These are phyloP conservation scores for Condylura cristata DNA, from an alignment of 2,113 vertebrate genomes.

Conservation along the genomic window DNA sequence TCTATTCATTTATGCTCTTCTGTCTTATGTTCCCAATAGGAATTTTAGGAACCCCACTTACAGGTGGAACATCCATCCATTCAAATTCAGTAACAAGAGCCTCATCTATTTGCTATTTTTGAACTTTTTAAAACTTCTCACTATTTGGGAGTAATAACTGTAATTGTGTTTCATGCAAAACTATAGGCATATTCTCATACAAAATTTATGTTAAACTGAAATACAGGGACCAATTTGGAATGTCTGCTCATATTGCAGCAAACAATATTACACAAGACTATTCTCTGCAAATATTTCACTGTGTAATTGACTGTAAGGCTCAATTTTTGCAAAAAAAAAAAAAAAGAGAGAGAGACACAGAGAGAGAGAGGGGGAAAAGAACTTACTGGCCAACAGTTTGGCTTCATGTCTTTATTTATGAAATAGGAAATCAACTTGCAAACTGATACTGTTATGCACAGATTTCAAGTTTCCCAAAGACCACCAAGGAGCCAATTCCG, in stretches of 20 bases:
- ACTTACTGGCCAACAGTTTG: not conserved
- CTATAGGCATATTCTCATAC: not conserved
- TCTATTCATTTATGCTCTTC: no score
- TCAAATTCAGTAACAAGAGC: not conserved
- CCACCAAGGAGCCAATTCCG: no score
- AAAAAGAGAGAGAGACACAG: no score
- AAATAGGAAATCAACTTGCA: not conserved
- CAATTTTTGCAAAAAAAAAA: not conserved
- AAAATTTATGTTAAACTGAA: conserved; percentile 23
- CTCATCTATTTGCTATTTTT: not conserved
- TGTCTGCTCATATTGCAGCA: not conserved
- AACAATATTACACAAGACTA: not conserved
- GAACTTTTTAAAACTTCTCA: not conserved
- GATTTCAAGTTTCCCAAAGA: no score
- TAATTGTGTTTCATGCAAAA: conserved; percentile 4
- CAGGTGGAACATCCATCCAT: not conserved
- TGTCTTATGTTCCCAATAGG: no score
- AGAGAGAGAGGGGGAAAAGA: not conserved
- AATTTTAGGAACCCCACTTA: not conserved
- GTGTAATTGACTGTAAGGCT: not conserved
- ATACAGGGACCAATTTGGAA: not conserved
- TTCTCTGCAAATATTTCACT: not conserved
- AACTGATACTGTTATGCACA: no score
- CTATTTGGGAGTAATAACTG: not conserved
- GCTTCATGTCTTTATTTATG: not conserved